phyloP scores from a whole-genome alignment of 2,113 vertebrate genomes.

The Coptodon bakossiorum region DNA sequence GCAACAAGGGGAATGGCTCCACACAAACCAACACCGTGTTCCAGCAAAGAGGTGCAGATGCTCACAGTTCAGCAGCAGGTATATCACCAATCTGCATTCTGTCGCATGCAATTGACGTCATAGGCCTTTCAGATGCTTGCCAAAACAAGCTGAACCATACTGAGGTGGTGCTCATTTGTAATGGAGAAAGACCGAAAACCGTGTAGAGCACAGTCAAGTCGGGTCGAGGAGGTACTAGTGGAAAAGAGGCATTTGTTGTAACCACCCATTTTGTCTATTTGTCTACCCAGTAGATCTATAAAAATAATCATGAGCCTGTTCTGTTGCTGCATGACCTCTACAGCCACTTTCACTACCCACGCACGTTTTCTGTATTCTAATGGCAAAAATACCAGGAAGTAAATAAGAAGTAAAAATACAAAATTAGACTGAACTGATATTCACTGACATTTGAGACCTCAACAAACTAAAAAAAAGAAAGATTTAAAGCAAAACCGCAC shows the following conservation, averaged over 20 bases:
- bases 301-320: background rate
- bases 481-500: background rate
- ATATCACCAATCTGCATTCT: background rate
- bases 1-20: background rate
- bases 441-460: background rate
- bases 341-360: background rate
- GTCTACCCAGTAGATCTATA: background rate
- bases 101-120: background rate
- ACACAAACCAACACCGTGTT: background rate
- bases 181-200: background rate
- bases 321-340: background rate
- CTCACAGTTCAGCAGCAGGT: background rate
- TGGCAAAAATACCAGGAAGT: background rate
- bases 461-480: background rate
- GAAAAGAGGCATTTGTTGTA: background rate
- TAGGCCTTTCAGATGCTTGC: background rate
- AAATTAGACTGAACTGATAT: background rate
- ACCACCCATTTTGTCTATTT: background rate
- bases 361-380: background rate
- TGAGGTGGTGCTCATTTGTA: background rate
- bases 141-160: background rate
- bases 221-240: background rate
- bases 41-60: background rate
- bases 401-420: background rate
- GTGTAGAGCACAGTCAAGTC: background rate